Evolutionary conservation across 2,113 vertebrate species (phyloP).

Genomic region (Ammodytes marinus): DNA sequence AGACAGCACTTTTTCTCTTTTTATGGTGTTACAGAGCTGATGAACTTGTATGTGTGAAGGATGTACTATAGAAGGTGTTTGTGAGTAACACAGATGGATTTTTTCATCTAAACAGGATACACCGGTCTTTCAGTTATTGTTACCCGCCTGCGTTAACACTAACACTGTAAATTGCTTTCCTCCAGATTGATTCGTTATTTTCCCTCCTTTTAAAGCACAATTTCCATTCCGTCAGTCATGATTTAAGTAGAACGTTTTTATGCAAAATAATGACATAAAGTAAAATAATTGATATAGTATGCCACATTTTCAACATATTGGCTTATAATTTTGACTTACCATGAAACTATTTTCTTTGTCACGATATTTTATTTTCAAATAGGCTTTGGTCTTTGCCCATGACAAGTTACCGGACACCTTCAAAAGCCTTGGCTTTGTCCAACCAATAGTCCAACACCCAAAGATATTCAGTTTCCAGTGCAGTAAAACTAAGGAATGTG

Average conservation of each 20-base stretch:
- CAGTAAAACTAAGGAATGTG: background rate
- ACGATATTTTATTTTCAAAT: background rate
- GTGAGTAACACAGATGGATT: background rate
- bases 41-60: background rate
- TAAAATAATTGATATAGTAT: too few species aligned
- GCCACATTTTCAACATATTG: background rate
- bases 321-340: background rate
- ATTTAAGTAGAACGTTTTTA: background rate
- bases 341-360: background rate
- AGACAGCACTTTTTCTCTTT: background rate
- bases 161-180: too few species aligned
- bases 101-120: constrained; percentile 9
- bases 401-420: background rate
- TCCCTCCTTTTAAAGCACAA: too few species aligned
- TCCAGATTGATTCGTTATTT: too few species aligned
- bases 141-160: background rate
- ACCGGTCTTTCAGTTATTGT: background rate
- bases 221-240: background rate
- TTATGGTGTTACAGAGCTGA: background rate
- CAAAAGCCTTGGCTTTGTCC: background rate
- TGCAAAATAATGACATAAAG: background rate
- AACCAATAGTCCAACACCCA: background rate
- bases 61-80: background rate
- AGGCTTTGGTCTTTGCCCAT: background rate
- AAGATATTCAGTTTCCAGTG: background rate